Percentiles rank a stretch among this genome's conserved stretches.
Conservation (phyloP, 2,888 invertebrate species). For the Pseudococcus jackbeardsleyi region DNA sequence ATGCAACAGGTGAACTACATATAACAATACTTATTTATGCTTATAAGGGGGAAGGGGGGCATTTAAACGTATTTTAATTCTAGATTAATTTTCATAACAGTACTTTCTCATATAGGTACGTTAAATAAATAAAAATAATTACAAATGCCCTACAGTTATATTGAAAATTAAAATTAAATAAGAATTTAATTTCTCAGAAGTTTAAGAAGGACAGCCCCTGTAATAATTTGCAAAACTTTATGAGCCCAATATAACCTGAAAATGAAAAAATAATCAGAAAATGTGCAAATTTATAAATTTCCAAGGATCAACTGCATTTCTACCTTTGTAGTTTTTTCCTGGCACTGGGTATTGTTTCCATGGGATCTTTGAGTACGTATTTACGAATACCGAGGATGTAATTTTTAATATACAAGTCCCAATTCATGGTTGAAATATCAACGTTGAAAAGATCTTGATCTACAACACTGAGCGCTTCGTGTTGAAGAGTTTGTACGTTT, state of each 20-base stretch:
- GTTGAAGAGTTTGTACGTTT: slow-evolving; percentile 76
- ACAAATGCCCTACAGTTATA: slow-evolving; percentile 31
- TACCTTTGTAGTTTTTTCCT: slow-evolving; percentile 78
- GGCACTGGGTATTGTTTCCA: slow-evolving; percentile 77
- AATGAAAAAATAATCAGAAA: neutral
- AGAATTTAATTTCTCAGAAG: slow-evolving; percentile 46
- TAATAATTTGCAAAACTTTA: slow-evolving; percentile 55
- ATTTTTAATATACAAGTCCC: slow-evolving; percentile 84
- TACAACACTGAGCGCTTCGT: slow-evolving; percentile 72
- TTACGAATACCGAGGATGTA: slow-evolving; percentile 88
- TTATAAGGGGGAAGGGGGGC: too few relatives aligned
- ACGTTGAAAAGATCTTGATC: slow-evolving; percentile 77
- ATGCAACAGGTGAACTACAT: too few relatives aligned
- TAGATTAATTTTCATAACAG: too few relatives aligned
- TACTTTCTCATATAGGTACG: neutral
- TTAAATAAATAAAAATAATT: slow-evolving; percentile 43
- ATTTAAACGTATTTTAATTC: too few relatives aligned
- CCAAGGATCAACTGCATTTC: neutral
- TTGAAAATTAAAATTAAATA: neutral
- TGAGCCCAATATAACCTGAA: slow-evolving; percentile 59
- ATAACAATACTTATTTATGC: too few relatives aligned
- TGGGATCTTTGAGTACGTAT: slow-evolving; percentile 84
- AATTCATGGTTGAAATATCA: slow-evolving; percentile 78
- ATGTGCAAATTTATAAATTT: too few relatives aligned
- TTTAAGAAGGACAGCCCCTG: slow-evolving; percentile 52